phyloP scores from a whole-genome alignment of 2,888 invertebrate genomes.

The Camptogramma bilineatum region DNA sequence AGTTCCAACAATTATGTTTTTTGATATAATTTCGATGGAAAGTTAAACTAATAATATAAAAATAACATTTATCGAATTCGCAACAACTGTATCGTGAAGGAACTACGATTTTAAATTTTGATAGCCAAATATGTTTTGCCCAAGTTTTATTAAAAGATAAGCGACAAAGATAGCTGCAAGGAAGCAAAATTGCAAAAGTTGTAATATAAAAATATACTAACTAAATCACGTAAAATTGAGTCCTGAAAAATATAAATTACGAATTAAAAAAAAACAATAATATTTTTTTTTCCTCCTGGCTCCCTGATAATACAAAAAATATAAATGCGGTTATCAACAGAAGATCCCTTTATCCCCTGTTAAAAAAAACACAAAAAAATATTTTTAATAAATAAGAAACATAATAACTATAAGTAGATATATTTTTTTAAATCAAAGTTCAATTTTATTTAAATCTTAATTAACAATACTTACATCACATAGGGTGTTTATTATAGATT shows the following conservation, averaged over 20 bases:
- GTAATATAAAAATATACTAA: slow-evolving; percentile 61
- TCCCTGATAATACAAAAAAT: background rate
- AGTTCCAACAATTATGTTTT: slow-evolving; percentile 9
- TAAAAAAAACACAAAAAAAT: background rate
- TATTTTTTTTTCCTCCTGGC: background rate
- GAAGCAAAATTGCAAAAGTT: slow-evolving; percentile 46
- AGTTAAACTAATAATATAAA: no score
- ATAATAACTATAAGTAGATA: background rate
- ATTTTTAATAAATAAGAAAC: background rate
- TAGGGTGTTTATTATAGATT: slow-evolving; percentile 30
- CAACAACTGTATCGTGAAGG: slow-evolving; percentile 5
- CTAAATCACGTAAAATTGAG: slow-evolving; percentile 57
- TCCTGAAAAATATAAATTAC: slow-evolving; percentile 62
- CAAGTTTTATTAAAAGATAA: slow-evolving; percentile 9
- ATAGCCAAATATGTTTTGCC: slow-evolving; percentile 24
- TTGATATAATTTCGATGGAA: no score
- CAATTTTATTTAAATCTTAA: background rate
- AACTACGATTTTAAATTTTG: slow-evolving; percentile 36
- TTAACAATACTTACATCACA: slow-evolving; percentile 55
- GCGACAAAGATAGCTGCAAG: slow-evolving; percentile 47
- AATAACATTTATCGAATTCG: background rate
- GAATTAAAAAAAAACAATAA: slow-evolving; percentile 10
- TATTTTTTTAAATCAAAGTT: background rate
- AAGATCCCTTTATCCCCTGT: background rate
- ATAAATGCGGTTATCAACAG: slow-evolving; percentile 16